phyloP scores from a whole-genome alignment of 2,888 invertebrate species.

The Sclerodermus sp. region DNA sequence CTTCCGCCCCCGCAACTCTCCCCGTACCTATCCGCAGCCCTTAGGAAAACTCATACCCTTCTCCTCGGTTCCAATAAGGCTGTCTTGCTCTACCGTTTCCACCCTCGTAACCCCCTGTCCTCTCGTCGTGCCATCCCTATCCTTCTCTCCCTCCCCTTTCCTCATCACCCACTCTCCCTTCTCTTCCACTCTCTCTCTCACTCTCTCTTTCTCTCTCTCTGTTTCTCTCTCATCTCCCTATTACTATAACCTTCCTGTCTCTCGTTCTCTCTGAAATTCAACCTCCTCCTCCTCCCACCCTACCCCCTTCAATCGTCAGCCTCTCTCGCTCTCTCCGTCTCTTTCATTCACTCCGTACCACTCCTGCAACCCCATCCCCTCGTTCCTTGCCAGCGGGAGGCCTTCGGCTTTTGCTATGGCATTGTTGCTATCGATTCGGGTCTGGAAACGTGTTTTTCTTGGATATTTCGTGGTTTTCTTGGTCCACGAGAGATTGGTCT shows the following conservation, averaged over 20 bases:
- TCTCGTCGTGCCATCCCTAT: conserved; percentile 7
- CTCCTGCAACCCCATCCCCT: conserved; percentile 12
- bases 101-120: conserved; percentile 25
- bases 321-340: conserved; percentile 12
- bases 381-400: conserved; percentile 22
- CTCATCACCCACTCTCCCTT: conserved; percentile 20
- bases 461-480: conserved; percentile 43
- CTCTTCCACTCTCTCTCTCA: conserved; percentile 6
- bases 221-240: conserved; percentile 15
- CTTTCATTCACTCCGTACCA: conserved; percentile 11
- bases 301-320: conserved; percentile 18
- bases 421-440: conserved; percentile 53
- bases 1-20: conserved; percentile 23
- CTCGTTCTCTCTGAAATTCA: conserved; percentile 2
- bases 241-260: conserved; percentile 8
- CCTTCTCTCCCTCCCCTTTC: conserved; percentile 20
- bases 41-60: conserved; percentile 48
- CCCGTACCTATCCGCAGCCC: conserved; percentile 31
- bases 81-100: conserved; percentile 36
- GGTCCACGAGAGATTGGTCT: conserved; percentile 7
- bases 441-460: conserved; percentile 48
- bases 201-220: conserved; percentile 7
- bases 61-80: conserved; percentile 51
- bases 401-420: conserved; percentile 43
- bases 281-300: conserved; percentile 10